phyloP scores from a whole-genome alignment of 2,797 vertebrate species.

The Gallirallus australis region DNA sequence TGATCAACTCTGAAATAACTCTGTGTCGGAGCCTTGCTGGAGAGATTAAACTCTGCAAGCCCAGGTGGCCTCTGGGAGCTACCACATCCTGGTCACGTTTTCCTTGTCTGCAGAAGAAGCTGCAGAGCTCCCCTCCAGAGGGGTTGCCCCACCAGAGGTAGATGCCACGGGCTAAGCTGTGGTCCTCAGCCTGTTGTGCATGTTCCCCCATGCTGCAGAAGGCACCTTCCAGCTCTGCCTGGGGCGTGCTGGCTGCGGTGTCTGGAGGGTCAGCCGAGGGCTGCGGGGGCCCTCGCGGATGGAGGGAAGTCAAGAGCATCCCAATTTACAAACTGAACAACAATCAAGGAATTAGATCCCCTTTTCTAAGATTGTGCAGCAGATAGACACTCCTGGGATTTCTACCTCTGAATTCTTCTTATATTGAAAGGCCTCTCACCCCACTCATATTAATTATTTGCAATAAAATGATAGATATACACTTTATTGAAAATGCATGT shows the following conservation, averaged over 20 bases:
- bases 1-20: not conserved
- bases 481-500: not conserved
- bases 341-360: not conserved
- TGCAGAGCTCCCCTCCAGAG: rapidly evolving
- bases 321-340: not conserved
- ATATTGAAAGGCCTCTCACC: not conserved
- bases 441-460: not conserved
- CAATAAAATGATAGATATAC: not conserved
- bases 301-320: not conserved
- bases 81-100: not conserved
- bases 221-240: not conserved
- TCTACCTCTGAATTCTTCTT: not conserved
- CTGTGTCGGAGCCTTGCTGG: not conserved
- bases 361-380: not conserved
- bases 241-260: rapidly evolving
- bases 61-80: not conserved
- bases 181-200: rapidly evolving
- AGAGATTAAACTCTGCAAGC: not conserved
- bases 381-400: not conserved
- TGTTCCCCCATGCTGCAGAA: rapidly evolving
- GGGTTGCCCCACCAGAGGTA: rapidly evolving
- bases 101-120: rapidly evolving
- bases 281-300: rapidly evolving
- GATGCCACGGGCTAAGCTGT: not conserved
- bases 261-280: rapidly evolving